Evolutionary conservation across 2,888 invertebrate genomes (phyloP).

Genomic region (Lasioglossum vierecki): DNA sequence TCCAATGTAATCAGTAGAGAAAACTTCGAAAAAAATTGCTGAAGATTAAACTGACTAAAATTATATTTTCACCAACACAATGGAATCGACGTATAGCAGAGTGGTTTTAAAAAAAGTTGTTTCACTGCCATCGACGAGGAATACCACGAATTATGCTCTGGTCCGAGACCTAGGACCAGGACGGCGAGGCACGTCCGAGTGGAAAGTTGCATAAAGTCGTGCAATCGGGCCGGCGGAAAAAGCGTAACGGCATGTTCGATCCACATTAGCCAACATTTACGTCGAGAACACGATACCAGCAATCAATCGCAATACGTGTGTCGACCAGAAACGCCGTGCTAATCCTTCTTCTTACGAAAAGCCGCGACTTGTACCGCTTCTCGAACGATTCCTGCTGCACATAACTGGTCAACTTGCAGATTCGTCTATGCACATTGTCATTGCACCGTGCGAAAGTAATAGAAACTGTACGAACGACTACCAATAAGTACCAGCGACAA

Average conservation of each 20-base stretch:
- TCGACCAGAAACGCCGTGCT: slow-evolving; percentile 8
- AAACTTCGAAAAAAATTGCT: background rate
- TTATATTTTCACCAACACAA: background rate
- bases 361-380: background rate
- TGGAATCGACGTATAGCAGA: background rate
- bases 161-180: slow-evolving; percentile 10
- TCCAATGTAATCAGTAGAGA: background rate
- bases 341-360: slow-evolving; percentile 35
- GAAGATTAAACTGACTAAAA: background rate
- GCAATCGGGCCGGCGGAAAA: slow-evolving; percentile 51
- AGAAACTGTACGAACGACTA: background rate
- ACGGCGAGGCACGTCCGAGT: slow-evolving; percentile 39
- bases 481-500: background rate
- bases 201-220: slow-evolving; percentile 57
- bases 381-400: background rate
- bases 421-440: background rate
- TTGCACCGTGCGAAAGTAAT: background rate
- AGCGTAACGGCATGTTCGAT: slow-evolving; percentile 44
- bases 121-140: slow-evolving; percentile 50
- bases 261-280: slow-evolving; percentile 42
- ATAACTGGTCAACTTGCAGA: background rate
- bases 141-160: slow-evolving; percentile 43
- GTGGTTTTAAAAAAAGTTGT: slow-evolving; percentile 9
- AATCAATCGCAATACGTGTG: slow-evolving; percentile 20
- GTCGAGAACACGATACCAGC: slow-evolving; percentile 39